Evolutionary conservation across 2,113 vertebrate species (phyloP).

Genomic region (Silurus meridionalis): DNA sequence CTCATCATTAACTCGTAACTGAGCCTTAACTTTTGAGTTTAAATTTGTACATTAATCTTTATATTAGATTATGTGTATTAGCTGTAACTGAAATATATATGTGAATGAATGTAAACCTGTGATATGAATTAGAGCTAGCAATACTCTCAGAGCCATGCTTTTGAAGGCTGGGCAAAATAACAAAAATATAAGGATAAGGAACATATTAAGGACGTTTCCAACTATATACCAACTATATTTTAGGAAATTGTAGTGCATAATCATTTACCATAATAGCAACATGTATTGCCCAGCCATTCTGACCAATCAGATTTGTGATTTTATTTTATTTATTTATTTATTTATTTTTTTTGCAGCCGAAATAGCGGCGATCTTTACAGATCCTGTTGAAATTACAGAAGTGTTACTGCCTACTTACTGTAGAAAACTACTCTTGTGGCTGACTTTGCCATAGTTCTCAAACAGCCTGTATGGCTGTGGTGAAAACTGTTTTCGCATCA

Average conservation of each 20-base stretch:
- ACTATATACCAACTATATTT: no score
- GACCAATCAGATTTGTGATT: background rate
- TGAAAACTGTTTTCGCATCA: background rate
- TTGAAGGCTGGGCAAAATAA: background rate
- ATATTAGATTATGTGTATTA: background rate
- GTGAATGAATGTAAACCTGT: background rate
- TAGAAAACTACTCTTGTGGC: background rate
- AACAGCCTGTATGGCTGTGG: background rate
- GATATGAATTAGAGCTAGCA: background rate
- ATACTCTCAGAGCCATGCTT: background rate
- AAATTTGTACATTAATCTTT: no score
- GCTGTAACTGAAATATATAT: background rate
- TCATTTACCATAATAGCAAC: no score
- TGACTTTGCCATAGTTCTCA: background rate
- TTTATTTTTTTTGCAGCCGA: background rate
- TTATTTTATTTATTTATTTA: no score
- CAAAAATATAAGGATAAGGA: no score
- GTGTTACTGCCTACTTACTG: background rate
- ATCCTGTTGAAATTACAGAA: background rate
- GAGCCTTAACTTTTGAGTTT: no score
- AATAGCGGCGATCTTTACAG: background rate
- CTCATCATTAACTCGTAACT: no score
- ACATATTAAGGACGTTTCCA: no score
- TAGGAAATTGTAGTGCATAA: no score
- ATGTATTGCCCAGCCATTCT: background rate